Conservation (phyloP, 2,797 vertebrate genomes). For the Ibycter americanus region DNA sequence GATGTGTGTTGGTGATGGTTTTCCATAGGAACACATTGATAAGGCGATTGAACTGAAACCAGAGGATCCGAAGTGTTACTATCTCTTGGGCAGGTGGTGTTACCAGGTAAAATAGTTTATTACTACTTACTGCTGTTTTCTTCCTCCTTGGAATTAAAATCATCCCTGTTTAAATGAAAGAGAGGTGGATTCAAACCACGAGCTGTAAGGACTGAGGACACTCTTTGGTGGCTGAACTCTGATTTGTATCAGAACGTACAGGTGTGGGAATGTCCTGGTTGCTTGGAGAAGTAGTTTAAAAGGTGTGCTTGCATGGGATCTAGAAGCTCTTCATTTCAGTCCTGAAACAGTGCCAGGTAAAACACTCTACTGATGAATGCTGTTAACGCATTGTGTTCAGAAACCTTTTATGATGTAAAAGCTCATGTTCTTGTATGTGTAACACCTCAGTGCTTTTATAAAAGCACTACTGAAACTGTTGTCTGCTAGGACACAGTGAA, state of each 20-base stretch:
- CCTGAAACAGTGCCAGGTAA: neutral
- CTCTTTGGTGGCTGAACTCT: neutral
- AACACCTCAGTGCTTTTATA: neutral
- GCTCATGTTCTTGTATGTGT: neutral
- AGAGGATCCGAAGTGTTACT: slow-evolving; percentile 75
- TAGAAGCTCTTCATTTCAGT: neutral
- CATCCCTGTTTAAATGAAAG: neutral
- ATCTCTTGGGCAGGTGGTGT: slow-evolving; percentile 81
- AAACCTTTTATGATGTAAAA: neutral
- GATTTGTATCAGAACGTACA: neutral
- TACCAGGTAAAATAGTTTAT: slow-evolving; percentile 72
- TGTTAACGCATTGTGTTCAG: neutral
- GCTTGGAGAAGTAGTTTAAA: neutral
- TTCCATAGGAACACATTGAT: slow-evolving; percentile 77
- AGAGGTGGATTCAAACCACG: neutral
- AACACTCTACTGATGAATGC: neutral
- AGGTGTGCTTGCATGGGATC: neutral
- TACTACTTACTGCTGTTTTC: neutral
- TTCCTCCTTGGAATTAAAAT: neutral
- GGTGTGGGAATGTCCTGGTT: too few relatives aligned
- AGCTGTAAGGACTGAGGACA: neutral
- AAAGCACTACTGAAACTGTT: neutral
- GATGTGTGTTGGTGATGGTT: neutral
- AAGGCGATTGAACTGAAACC: slow-evolving; percentile 79
- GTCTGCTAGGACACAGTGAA: neutral